These are phyloP conservation scores for Acrossocheilus fasciatus DNA, from an alignment of 2,797 vertebrate genomes.

Conservation along the genomic window DNA sequence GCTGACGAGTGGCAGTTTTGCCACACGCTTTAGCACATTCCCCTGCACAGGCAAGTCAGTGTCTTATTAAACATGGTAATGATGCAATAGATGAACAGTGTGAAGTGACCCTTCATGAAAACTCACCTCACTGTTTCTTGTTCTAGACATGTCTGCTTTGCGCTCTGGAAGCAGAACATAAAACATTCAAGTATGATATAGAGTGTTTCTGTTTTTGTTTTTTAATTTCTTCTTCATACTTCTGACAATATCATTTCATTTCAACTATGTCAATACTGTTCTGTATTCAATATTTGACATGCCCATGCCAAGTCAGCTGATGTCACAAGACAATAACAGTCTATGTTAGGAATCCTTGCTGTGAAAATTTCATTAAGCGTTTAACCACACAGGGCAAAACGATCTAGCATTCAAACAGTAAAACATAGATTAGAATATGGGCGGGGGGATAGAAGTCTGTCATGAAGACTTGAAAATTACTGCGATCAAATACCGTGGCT, in stretches of 20 bases:
- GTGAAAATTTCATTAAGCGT: conserved; percentile 53
- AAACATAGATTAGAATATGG: neutral
- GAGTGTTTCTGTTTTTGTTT: neutral
- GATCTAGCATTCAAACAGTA: neutral
- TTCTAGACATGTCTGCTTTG: conserved; percentile 64
- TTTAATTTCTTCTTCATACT: neutral
- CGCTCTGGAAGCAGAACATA: conserved; percentile 53
- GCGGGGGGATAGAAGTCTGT: neutral
- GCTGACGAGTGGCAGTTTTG: conserved; percentile 71
- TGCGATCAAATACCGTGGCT: neutral
- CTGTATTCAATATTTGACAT: conserved; percentile 16
- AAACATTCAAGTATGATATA: neutral
- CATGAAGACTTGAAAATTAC: neutral
- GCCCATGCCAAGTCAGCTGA: conserved; percentile 69
- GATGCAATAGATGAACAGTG: neutral
- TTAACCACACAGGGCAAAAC: neutral
- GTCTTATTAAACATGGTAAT: neutral
- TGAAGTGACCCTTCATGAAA: neutral
- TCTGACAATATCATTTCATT: neutral
- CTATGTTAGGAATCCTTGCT: conserved; percentile 54
- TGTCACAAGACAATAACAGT: conserved; percentile 53
- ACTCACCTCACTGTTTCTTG: conserved; percentile 66
- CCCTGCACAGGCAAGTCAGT: conserved; percentile 59
- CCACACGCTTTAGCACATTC: conserved; percentile 64
- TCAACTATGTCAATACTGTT: neutral